Base-by-base conservation (phyloP, 2,797 vertebrate species). In the Myripristis murdjan region DNA sequence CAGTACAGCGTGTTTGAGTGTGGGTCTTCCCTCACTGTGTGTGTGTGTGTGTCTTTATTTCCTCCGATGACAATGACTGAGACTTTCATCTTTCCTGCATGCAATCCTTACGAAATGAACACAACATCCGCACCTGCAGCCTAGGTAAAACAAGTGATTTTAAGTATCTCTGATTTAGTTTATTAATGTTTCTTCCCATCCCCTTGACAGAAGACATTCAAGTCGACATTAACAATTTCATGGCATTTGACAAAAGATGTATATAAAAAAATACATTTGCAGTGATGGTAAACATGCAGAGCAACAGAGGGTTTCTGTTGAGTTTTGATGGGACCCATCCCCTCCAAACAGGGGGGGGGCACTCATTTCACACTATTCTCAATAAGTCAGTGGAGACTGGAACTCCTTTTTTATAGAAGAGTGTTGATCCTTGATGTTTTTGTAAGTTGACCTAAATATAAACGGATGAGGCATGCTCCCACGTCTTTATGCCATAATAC, bases 211-310 rank as follows among this genome's bases (percentile, higher is more conserved):
- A 33, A 66, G 15, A 47, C 26, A 43, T 39, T 54, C 0, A 4
- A 10, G 1, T 1, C 39, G 11, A n/a, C 6, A 20, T 33, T 75
- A 20, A 52, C 9, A 2, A 51, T 54, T 49, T 52, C n/a, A 68
- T 64, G 7, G n/a, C 23, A 31, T 64, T 64, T 0, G 1, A 73
- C 35, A 62, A 49, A 12, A 22, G 1, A 22, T 20, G n/a, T n/a
- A n/a, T n/a, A 46, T 6, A 15, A 14, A 52, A 31, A 0, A 47
- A 78, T 62, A 44, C 44, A 60, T 69, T 55, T 55, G 77, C 75
- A 75, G 8, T 1, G 23, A 54, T 15, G 12, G 31, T 33, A 64
- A 73, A 55, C 48, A n/a, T n/a, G n/a, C n/a, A n/a, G n/a, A n/a
- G n/a, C 16, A 44, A 8, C 3, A 10, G 33, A 35, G 33, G 9